These are phyloP conservation scores for Lordiphosa fenestrarum DNA, from an alignment of 2,888 invertebrate species.

Conservation along the genomic window DNA sequence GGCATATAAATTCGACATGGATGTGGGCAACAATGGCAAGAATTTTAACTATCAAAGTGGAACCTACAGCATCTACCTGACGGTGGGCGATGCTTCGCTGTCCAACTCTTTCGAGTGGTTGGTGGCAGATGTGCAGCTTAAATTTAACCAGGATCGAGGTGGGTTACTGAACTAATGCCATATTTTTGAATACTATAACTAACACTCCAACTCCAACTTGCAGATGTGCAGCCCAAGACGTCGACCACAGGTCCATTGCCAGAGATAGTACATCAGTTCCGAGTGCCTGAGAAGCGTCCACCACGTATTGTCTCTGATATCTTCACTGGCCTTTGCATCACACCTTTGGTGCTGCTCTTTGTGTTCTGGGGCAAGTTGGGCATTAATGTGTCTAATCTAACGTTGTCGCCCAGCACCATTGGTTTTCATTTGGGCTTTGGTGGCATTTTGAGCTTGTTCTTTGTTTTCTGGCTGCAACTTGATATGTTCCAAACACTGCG, in stretches of 20 bases:
- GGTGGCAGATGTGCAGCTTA: constrained; percentile 88
- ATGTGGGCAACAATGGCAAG: constrained; percentile 88
- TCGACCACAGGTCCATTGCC: constrained; percentile 81
- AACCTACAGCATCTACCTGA: constrained; percentile 89
- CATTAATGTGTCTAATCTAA: constrained; percentile 92
- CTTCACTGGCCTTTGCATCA: constrained; percentile 91
- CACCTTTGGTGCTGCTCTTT: constrained; percentile 91
- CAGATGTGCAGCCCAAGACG: constrained; percentile 55
- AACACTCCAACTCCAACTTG: constrained; percentile 10
- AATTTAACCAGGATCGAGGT: constrained; percentile 83
- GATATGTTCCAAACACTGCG: constrained; percentile 98
- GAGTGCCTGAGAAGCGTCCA: constrained; percentile 94
- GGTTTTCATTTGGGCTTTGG: constrained; percentile 95
- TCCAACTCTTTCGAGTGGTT: constrained; percentile 94
- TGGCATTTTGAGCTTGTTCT: constrained; percentile 94
- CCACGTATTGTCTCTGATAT: constrained; percentile 92
- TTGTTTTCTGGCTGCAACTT: constrained; percentile 94
- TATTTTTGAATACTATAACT: neutral
- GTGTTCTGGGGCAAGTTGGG: constrained; percentile 93
- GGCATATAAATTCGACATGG: constrained; percentile 95
- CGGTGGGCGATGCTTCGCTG: constrained; percentile 94
- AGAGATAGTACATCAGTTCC: constrained; percentile 91
- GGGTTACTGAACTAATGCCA: neutral
- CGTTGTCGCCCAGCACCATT: constrained; percentile 88
- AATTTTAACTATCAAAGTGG: constrained; percentile 90